Evolutionary conservation across 2,888 invertebrate species (phyloP), one percentile per base, ranked within the genome.

Genomic region (Yponomeuta cagnagella): DNA sequence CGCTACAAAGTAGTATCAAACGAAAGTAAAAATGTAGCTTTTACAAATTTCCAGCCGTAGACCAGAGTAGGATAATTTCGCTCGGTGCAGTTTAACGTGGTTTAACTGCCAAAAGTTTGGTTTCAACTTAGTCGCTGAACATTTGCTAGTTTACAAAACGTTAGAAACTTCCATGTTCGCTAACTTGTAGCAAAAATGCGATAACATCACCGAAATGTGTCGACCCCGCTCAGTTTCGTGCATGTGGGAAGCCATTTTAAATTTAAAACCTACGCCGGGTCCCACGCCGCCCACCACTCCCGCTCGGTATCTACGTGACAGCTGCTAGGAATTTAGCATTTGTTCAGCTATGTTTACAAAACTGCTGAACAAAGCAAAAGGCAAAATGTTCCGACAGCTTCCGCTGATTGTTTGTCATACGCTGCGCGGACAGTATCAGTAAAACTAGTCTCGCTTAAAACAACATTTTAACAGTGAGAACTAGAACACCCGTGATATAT

Each of bases 171-270:
- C 15, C 52, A 58, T 58, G 15, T 58, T 58, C 12, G 52, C 4
- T 58, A 15, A 58, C 52, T 58, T 58, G 52, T 58, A 58, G 15
- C 52, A 58, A 58, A 58, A 58, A 58, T 58, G 52, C 52, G 52
- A 58, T 58, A 58, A 58, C 1, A 12, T 58, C 52, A 58, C 52
- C 52, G 52, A 58, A 58, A 4, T 58, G 52, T 58, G 52, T 15
- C 52, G 52, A 58, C 15, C 52, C 52, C 2, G 52, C 12, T 58
- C 52, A 58, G 52, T 58, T 58, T 58, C 52, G 10, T 58, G 52
- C 52, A 43, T 72, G 71, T 63, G 66, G 69, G 69, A 72, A 72
- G 70, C 71, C 72, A 68, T 71, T 72, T 73, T 69, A 70, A 73
- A 73, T 73, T 72, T 72, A 70, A 72, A 74, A 71, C 72, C 69